Evolutionary conservation across 2,113 vertebrate genomes (phyloP), one percentile per base, ranked within the genome.

Genomic region (Rutilus rutilus): DNA sequence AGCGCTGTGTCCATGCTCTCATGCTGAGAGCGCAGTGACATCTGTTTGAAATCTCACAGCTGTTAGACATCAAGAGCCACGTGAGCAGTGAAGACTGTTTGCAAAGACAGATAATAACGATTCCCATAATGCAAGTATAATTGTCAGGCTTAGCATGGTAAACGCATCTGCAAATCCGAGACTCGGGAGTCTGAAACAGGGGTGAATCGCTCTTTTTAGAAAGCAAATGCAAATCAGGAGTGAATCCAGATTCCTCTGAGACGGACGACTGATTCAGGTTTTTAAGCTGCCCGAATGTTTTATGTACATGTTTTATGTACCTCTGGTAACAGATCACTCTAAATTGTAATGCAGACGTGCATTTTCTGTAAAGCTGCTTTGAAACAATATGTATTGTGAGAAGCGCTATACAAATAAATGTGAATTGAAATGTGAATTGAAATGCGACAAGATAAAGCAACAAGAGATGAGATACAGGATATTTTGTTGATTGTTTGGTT

Each of bases 41-140:
- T 91, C 87, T 92, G 92, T 93, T 93, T 92, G 87, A 91, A 89
- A 71, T n/a, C 54, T 82, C 87, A 82, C 93, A 92, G 90, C 92
- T 92, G 90, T 33, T 85, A 15, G 78, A 60, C 33, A 84, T 87
- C 67, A 65, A 65, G 27, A 87, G 54, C 45, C 64, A 60, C 21
- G 33, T 30, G 60, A 64, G 47, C 71, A 60, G 73, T 60, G 36
- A 23, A 52, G 85, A 60, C 14, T 27, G 54, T 50, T 12, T 47
- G n/a, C n/a, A 33, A n/a, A n/a, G 33, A 45, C 47, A 75, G 52
- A 45, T 3, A 23, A 64, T 65, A 23, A 64, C 36, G 27, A 25
- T 42, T 79, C 39, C 57, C 78, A 62, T 64, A 7, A 62, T 17
- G n/a, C 23, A 42, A 79, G 62, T 79, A 19, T 45, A 27, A 45